Evolutionary conservation across 1,140 invertebrate genomes (phyloP).

Genomic region (Oncopeltus fasciatus): DNA sequence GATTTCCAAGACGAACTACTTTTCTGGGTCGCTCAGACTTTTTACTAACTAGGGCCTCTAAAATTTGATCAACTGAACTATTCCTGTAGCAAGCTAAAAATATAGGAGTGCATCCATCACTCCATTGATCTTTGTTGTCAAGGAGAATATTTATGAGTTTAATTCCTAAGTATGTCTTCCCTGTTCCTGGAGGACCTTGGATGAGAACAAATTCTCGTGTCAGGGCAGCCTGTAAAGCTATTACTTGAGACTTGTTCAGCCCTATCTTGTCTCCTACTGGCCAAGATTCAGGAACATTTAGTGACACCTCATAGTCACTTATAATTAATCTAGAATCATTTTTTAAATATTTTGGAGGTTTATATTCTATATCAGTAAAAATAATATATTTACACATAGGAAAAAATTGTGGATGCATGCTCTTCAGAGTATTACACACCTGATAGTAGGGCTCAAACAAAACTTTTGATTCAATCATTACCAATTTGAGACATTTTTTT

Average conservation of each 20-base stretch:
- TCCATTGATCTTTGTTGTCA: constrained; percentile 29
- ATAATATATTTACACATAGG: constrained; percentile 49
- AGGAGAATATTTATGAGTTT: constrained; percentile 46
- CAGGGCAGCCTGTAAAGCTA: constrained; percentile 41
- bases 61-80: constrained; percentile 77
- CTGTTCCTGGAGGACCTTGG: constrained; percentile 67
- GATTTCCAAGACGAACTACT: constrained; percentile 56
- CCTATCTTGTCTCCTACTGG: constrained; percentile 29
- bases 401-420: constrained; percentile 36
- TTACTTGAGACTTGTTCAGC: constrained; percentile 43
- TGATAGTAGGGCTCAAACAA: constrained; percentile 55
- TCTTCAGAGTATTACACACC: constrained; percentile 42
- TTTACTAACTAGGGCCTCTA: constrained; percentile 50
- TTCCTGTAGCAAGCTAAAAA: constrained; percentile 74
- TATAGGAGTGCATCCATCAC: constrained; percentile 35
- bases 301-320: constrained; percentile 2
- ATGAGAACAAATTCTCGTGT: constrained; percentile 53
- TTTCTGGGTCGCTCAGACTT: no score
- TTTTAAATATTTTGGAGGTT: constrained; percentile 23
- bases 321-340: constrained; percentile 10
- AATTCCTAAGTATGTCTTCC: constrained; percentile 62
- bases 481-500: constrained; percentile 31
- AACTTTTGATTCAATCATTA: constrained; percentile 48
- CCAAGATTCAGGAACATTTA: constrained; percentile 30
- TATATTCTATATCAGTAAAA: constrained; percentile 27